A percentile compares a stretch with the other conserved stretches of the same genome.
Evolutionary conservation across 1,140 invertebrate genomes (phyloP).

Genomic region (Asobara japonica): DNA sequence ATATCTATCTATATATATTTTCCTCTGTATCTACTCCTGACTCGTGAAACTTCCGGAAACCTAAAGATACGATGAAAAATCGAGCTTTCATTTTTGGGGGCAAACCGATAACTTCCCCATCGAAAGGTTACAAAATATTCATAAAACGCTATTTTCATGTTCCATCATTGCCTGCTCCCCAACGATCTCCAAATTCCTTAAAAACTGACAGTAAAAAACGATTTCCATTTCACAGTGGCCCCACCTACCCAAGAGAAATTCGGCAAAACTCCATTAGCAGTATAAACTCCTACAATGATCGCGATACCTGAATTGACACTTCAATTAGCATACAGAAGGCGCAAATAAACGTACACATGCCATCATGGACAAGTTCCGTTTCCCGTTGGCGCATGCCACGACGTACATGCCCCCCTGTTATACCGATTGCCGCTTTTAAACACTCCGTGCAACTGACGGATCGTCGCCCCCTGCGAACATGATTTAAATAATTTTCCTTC

Average conservation of each 20-base stretch:
- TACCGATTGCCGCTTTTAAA: background rate
- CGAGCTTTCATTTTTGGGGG: no score
- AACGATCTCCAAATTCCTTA: background rate
- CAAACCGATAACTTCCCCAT: no score
- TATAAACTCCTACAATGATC: background rate
- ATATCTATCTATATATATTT: no score
- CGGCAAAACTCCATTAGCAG: background rate
- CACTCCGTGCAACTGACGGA: constrained; percentile 38
- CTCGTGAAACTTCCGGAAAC: no score
- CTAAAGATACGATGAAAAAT: no score
- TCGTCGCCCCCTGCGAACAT: constrained; percentile 49
- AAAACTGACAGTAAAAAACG: background rate
- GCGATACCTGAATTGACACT: background rate
- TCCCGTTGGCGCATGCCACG: constrained; percentile 23
- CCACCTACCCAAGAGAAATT: background rate
- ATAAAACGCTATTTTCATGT: no score
- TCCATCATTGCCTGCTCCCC: background rate
- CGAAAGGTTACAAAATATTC: no score
- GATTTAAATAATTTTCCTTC: constrained; percentile 67
- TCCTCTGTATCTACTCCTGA: no score
- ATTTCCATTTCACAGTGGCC: background rate
- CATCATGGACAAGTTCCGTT: constrained; percentile 35
- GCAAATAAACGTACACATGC: constrained; percentile 28
- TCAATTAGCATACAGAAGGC: background rate
- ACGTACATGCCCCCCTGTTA: constrained; percentile 1